phyloP scores from a whole-genome alignment of 1,140 invertebrate species.

The Eumeta japonica region DNA sequence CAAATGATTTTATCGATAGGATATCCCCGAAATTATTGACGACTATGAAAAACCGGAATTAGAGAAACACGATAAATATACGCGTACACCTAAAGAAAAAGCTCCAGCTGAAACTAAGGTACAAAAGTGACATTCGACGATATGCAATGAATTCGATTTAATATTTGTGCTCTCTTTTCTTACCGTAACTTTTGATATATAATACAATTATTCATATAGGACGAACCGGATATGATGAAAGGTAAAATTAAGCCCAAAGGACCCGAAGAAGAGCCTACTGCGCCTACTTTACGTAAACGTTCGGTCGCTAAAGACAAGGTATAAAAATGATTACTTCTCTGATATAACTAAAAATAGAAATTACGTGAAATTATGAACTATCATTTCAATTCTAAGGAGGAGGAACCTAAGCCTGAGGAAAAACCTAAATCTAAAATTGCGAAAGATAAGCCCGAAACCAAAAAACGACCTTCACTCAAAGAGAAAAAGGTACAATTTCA shows the following conservation, averaged over 20 bases:
- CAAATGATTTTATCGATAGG: conserved; percentile 14
- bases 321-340: conserved; percentile 8
- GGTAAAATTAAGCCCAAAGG: conserved; percentile 51
- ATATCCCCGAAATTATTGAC: conserved; percentile 21
- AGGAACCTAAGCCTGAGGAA: conserved; percentile 43
- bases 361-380: too few species aligned
- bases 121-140: conserved; percentile 10
- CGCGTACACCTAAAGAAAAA: conserved; percentile 47
- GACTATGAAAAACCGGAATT: conserved; percentile 45
- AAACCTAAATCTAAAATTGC: conserved; percentile 47
- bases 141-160: background rate
- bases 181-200: background rate
- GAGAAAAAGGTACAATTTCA: conserved; percentile 49
- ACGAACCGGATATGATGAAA: conserved; percentile 42
- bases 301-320: conserved; percentile 47
- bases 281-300: conserved; percentile 38
- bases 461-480: conserved; percentile 48
- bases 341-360: background rate
- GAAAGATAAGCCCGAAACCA: conserved; percentile 37
- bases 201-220: conserved; percentile 18
- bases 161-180: background rate
- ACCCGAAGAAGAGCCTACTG: conserved; percentile 41
- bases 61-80: conserved; percentile 53
- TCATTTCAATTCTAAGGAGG: conserved; percentile 34
- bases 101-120: conserved; percentile 43